A percentile compares a stretch with the other conserved stretches of the same genome.
Conservation (phyloP, 2,888 invertebrate genomes). For the Sipunculus nudus region DNA sequence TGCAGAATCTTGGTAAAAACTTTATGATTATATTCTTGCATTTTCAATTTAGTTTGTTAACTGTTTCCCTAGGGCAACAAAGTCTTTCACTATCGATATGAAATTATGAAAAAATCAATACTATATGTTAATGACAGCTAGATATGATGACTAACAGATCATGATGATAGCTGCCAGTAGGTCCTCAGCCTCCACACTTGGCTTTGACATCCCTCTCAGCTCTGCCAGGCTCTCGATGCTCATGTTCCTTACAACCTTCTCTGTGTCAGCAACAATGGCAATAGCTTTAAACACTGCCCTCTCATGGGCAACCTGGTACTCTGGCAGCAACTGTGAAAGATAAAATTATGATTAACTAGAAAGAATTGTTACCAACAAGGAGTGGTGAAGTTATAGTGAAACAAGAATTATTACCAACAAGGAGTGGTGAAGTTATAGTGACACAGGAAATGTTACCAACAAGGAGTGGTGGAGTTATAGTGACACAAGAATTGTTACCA, state of each 20-base stretch:
- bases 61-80: no score
- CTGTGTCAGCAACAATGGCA: conserved; percentile 65
- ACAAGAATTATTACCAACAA: no score
- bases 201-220: conserved; percentile 63
- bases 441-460: no score
- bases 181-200: conserved; percentile 63
- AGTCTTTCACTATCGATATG: not conserved
- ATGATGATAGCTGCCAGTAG: conserved; percentile 66
- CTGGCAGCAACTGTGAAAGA: conserved; percentile 64
- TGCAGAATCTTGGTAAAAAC: no score
- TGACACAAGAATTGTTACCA: no score
- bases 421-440: no score
- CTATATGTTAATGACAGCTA: not conserved
- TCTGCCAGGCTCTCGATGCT: conserved; percentile 61
- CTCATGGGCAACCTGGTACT: conserved; percentile 66
- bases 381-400: no score
- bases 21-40: no score
- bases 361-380: not conserved
- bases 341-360: not conserved
- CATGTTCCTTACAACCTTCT: conserved; percentile 64
- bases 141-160: conserved; percentile 43
- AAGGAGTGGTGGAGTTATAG: no score
- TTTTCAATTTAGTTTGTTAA: no score
- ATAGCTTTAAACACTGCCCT: conserved; percentile 66
- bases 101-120: not conserved